Evolutionary conservation across 2,888 invertebrate genomes (phyloP).

Genomic region (Leptinotarsa peninsularis): DNA sequence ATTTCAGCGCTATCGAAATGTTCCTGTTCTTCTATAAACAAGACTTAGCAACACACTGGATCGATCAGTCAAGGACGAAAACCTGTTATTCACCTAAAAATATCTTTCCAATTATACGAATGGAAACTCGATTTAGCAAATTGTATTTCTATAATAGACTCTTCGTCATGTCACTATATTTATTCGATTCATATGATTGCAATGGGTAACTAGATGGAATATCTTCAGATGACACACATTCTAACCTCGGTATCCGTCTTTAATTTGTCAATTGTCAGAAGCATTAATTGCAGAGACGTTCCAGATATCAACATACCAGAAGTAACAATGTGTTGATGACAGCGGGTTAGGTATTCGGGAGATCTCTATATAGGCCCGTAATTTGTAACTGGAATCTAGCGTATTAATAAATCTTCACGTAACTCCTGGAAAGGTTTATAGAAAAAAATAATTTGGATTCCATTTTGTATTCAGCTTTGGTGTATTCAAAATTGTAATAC

Average conservation of each 20-base stretch:
- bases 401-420: constrained; percentile 49
- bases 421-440: not conserved
- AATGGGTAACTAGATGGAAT: constrained; percentile 13
- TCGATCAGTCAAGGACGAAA: constrained; percentile 12
- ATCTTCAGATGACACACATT: constrained; percentile 26
- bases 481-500: no score
- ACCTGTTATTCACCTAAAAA: constrained; percentile 34
- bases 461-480: no score
- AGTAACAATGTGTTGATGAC: constrained; percentile 52
- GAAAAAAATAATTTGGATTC: no score
- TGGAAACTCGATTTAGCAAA: constrained; percentile 31
- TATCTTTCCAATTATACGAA: constrained; percentile 23
- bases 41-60: constrained; percentile 18
- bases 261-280: constrained; percentile 43
- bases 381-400: constrained; percentile 51
- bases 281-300: constrained; percentile 37
- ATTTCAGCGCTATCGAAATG: not conserved
- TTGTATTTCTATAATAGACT: constrained; percentile 27
- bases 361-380: constrained; percentile 46
- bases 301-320: constrained; percentile 46
- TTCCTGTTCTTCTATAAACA: not conserved
- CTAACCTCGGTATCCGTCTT: constrained; percentile 34
- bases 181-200: constrained; percentile 11
- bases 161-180: not conserved
- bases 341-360: constrained; percentile 52